phyloP scores from a whole-genome alignment of 2,113 vertebrate species.

The Myocastor coypus region DNA sequence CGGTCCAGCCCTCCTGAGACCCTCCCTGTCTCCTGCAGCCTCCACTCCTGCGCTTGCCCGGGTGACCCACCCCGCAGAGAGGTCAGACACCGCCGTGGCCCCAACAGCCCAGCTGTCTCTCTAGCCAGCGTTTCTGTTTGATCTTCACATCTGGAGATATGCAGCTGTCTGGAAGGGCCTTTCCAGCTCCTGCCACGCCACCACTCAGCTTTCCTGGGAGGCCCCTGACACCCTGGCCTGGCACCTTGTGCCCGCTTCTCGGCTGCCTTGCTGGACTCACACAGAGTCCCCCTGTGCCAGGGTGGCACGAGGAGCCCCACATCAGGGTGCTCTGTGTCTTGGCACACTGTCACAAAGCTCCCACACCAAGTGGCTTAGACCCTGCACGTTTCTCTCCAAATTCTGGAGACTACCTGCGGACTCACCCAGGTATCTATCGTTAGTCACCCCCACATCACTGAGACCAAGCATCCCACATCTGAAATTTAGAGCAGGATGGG shows the following conservation, averaged over 20 bases:
- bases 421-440: neutral
- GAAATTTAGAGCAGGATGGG: neutral
- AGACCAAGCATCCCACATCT: neutral
- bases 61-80: too few relatives aligned
- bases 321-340: neutral
- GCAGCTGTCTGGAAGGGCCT: neutral
- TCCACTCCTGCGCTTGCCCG: neutral
- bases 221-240: neutral
- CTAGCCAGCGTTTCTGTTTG: neutral
- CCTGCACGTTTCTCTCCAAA: neutral
- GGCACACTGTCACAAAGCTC: neutral
- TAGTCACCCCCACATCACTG: neutral
- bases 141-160: neutral
- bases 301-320: neutral
- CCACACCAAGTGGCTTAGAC: neutral
- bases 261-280: neutral
- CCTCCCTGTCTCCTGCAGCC: neutral
- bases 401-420: neutral
- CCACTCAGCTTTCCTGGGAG: neutral
- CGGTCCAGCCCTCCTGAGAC: too few relatives aligned
- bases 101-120: rapidly evolving
- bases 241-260: too few relatives aligned
- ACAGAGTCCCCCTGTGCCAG: neutral
- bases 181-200: neutral
- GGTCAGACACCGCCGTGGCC: neutral